Conservation (phyloP, 2,113 vertebrate genomes). For the Kryptolebias marmoratus region DNA sequence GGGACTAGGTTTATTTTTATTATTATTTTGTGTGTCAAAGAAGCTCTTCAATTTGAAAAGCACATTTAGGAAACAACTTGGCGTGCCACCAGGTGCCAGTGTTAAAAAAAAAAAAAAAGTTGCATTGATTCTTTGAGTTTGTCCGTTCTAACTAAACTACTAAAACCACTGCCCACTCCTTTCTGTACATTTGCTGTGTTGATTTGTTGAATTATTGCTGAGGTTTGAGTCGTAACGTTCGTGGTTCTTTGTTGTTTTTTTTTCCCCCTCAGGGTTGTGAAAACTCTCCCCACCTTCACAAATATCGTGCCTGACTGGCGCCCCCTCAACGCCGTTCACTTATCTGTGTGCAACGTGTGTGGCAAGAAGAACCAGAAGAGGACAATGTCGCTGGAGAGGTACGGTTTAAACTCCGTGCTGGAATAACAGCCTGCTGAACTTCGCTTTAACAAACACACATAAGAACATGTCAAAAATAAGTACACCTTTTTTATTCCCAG, state of each 20-base stretch:
- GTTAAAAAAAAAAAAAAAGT: too few relatives aligned
- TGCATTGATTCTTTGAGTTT: too few relatives aligned
- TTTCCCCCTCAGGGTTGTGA: conserved; percentile 42
- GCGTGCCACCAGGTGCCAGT: too few relatives aligned
- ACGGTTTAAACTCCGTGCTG: conserved; percentile 2
- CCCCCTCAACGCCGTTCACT: conserved; percentile 85
- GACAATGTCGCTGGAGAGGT: conserved; percentile 88
- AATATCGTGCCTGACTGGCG: conserved; percentile 86
- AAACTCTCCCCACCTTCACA: conserved; percentile 87
- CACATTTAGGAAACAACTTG: too few relatives aligned
- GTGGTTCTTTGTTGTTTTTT: background rate
- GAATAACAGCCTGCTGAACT: too few relatives aligned
- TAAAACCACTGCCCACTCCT: too few relatives aligned
- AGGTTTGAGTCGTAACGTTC: background rate
- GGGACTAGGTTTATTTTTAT: too few relatives aligned
- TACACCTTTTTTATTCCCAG: too few relatives aligned
- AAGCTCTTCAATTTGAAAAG: too few relatives aligned
- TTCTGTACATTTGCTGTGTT: background rate
- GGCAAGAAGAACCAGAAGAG: conserved; percentile 80
- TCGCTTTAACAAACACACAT: background rate
- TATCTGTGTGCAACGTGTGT: conserved; percentile 85
- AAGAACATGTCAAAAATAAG: too few relatives aligned
- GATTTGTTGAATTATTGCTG: background rate
- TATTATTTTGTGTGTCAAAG: too few relatives aligned
- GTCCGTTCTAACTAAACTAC: too few relatives aligned